phyloP scores from a whole-genome alignment of 30 jellyfish, hydroid and myxozoan genomes.

The Aurelia aurita complex sp. Pacific region DNA sequence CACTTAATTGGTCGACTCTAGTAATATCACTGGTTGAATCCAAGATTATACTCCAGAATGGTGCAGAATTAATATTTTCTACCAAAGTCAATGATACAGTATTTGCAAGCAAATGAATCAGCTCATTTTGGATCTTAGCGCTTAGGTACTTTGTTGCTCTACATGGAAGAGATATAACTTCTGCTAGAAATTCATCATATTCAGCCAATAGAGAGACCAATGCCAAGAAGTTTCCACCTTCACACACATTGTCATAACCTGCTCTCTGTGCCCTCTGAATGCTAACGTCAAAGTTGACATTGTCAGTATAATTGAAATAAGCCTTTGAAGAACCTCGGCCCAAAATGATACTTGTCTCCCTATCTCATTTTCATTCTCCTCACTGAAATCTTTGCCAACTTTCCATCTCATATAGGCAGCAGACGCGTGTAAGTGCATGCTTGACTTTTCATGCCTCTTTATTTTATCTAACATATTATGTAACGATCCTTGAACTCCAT shows the following conservation, averaged over 20 bases:
- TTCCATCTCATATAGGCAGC: no score
- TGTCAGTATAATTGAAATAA: slow-evolving; percentile 34
- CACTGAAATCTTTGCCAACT: no score
- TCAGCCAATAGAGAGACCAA: slow-evolving; percentile 49
- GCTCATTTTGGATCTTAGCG: slow-evolving; percentile 47
- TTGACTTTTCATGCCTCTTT: no score
- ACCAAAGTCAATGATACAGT: slow-evolving; percentile 40
- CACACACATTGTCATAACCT: slow-evolving; percentile 30
- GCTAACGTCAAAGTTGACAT: slow-evolving; percentile 35
- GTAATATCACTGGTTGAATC: slow-evolving; percentile 40
- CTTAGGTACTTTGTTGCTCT: slow-evolving; percentile 43
- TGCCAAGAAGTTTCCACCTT: slow-evolving; percentile 58
- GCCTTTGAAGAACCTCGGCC: slow-evolving; percentile 48
- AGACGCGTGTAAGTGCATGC: no score
- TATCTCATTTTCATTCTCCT: not conserved
- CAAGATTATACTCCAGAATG: slow-evolving; percentile 19
- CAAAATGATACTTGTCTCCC: slow-evolving; percentile 31
- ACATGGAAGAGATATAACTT: slow-evolving; percentile 31
- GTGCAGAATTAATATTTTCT: slow-evolving; percentile 15
- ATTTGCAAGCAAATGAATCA: slow-evolving; percentile 32
- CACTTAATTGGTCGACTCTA: slow-evolving; percentile 25
- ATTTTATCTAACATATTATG: no score
- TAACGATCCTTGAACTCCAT: slow-evolving; percentile 2
- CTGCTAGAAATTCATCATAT: slow-evolving; percentile 49
- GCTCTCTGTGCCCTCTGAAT: slow-evolving; percentile 33